Base-by-base conservation (phyloP, 2,888 invertebrate species). In the Megamerina dolium region DNA sequence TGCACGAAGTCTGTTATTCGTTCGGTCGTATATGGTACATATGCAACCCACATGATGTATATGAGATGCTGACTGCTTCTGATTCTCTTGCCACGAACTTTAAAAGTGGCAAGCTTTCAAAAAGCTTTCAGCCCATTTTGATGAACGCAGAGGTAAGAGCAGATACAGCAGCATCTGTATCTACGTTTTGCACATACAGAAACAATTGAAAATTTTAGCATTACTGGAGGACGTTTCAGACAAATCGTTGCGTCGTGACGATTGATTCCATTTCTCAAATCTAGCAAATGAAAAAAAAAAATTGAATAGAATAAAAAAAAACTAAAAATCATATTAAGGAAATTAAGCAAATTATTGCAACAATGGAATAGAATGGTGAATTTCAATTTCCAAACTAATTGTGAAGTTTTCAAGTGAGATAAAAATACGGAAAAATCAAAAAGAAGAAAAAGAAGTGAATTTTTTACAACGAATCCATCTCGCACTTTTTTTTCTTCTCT, bases 141-240 rank as follows among this genome's bases (percentile, higher is more conserved):
- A n/a, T n/a, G n/a, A n/a, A n/a, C n/a, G n/a, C n/a, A n/a, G n/a
- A n/a, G n/a, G n/a, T n/a, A n/a, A n/a, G n/a, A n/a, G n/a, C n/a
- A n/a, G n/a, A n/a, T n/a, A n/a, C n/a, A n/a, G 19, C 14, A 16
- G 23, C 12, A 43, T 49, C 48, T 46, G 37, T 43, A 36, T 43
- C 33, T 33, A 26, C 27, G 23, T 36, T 37, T 16, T 32, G 27
- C 40, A 41, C 34, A 32, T 8, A 10, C 18, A 16, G n/a, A 23
- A 30, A 33, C 45, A 43, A 47, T 47, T 41, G 40, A 41, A 42
- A n/a, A 41, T 41, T 43, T 39, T 40, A 36, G 35, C 37, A 36
- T 40, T 40, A 19, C 26, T 26, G 19, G 32, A 32, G 36, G 27
- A 45, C 32, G 45, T 41, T 34, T 13, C 30, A 30, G 36, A 38